Base-by-base conservation (phyloP, 1,140 invertebrate genomes). In the Cepaea nemoralis region DNA sequence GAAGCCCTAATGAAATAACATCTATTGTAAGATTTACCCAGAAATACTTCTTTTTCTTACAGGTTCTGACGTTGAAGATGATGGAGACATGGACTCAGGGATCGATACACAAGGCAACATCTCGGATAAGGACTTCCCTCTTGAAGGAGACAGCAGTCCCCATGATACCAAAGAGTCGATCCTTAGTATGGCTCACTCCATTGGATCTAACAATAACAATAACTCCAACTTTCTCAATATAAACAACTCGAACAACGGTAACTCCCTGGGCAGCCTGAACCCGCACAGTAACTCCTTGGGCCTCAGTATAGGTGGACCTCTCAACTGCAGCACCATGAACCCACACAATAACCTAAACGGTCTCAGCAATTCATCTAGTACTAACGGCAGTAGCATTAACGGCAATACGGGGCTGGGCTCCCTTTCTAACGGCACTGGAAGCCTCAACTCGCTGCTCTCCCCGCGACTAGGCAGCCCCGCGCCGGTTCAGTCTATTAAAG, bases 1-100 rank as follows among this genome's bases (percentile, higher is more conserved):
- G n/a, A n/a, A n/a, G n/a, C n/a, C n/a, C n/a, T n/a, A n/a, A n/a
- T n/a, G n/a, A n/a, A n/a, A n/a, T n/a, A n/a, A n/a, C n/a, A n/a
- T n/a, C n/a, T n/a, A n/a, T n/a, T n/a, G n/a, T n/a, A n/a, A n/a
- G n/a, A n/a, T n/a, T n/a, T n/a, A n/a, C n/a, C n/a, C n/a, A n/a
- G n/a, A n/a, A n/a, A n/a, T n/a, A n/a, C n/a, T 55, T 55, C n/a
- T 55, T 55, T 55, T 19, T 24, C 37, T 59, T 73, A 16, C 84
- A 86, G 87, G 86, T 50, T 88, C 92, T 87, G 93, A 88, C 83
- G 78, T 87, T 73, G 85, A 90, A 74, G 88, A 89, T 82, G 88
- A 89, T 55, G 86, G 86, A 37, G 87, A 88, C 59, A 82, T 88
- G 50, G 89, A 91, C 69, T 87, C 83, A 66, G 86, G 86, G 2